Conservation (phyloP, 2,888 invertebrate species). For the Erannis defoliaria region DNA sequence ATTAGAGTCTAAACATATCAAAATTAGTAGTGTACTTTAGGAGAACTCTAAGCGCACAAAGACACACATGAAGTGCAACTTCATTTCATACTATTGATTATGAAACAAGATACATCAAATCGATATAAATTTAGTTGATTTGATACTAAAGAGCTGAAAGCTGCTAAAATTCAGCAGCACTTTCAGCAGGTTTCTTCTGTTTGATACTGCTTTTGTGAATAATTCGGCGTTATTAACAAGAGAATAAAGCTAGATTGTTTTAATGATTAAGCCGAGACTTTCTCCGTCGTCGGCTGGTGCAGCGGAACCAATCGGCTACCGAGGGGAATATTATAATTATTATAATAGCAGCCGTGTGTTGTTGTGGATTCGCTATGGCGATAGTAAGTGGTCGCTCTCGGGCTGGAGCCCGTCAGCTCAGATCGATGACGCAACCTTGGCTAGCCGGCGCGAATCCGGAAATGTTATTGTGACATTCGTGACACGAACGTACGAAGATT, state of each 20-base stretch:
- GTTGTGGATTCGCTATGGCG: slow-evolving; percentile 26
- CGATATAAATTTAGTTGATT: no score
- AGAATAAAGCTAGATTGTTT: slow-evolving; percentile 9
- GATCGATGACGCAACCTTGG: slow-evolving; percentile 73
- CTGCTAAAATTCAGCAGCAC: no score
- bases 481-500: slow-evolving; percentile 26
- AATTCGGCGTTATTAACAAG: background rate
- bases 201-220: background rate
- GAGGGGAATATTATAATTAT: background rate
- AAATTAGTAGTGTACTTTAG: no score
- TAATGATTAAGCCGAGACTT: slow-evolving; percentile 19
- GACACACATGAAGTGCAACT: no score
- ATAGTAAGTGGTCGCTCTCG: slow-evolving; percentile 29
- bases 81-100: no score
- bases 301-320: slow-evolving; percentile 8
- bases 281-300: slow-evolving; percentile 12
- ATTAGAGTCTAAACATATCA: no score
- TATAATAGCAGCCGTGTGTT: slow-evolving; percentile 13
- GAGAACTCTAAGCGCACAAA: no score
- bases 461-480: slow-evolving; percentile 32
- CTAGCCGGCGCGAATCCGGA: slow-evolving; percentile 40
- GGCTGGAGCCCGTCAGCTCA: slow-evolving; percentile 51
- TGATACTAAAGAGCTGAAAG: no score
- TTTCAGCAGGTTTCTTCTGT: no score
- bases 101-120: no score